phyloP scores from a whole-genome alignment of 2,888 invertebrate genomes.

The Agrypnus murinus region DNA sequence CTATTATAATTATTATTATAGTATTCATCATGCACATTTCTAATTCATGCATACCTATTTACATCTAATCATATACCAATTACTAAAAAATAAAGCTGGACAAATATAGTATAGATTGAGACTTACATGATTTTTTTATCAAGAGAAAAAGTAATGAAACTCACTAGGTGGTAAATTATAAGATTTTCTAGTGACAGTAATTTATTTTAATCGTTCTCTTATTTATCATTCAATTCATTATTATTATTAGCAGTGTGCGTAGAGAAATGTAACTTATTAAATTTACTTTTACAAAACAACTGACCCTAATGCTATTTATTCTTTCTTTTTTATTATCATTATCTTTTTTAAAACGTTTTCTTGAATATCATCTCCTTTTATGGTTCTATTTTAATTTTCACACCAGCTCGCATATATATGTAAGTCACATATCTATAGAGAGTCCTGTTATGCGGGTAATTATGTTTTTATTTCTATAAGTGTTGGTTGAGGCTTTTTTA shows the following conservation, averaged over 20 bases:
- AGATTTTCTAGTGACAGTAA: not conserved
- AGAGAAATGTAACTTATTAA: not conserved
- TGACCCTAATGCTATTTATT: not conserved
- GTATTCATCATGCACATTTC: too few species aligned
- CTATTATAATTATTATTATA: too few species aligned
- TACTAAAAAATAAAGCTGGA: too few species aligned
- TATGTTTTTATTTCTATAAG: too few species aligned
- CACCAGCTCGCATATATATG: too few species aligned
- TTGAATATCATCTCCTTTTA: constrained; percentile 2
- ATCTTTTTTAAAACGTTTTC: not conserved
- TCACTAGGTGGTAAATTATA: not conserved
- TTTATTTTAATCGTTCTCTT: not conserved
- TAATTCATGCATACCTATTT: too few species aligned
- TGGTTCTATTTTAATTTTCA: constrained; percentile 2
- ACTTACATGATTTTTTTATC: not conserved
- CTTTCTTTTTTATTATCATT: not conserved
- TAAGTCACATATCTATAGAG: too few species aligned
- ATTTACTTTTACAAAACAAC: constrained; percentile 1
- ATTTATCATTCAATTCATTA: constrained; percentile 6
- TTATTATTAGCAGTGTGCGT: not conserved
- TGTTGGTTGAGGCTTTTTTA: too few species aligned
- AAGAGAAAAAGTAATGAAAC: not conserved
- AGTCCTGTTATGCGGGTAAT: too few species aligned
- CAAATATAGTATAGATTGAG: not conserved
- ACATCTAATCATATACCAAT: too few species aligned